Evolutionary conservation across 2,888 invertebrate species (phyloP), one percentile per base, ranked within the genome.

Genomic region (Nycteola revayana): DNA sequence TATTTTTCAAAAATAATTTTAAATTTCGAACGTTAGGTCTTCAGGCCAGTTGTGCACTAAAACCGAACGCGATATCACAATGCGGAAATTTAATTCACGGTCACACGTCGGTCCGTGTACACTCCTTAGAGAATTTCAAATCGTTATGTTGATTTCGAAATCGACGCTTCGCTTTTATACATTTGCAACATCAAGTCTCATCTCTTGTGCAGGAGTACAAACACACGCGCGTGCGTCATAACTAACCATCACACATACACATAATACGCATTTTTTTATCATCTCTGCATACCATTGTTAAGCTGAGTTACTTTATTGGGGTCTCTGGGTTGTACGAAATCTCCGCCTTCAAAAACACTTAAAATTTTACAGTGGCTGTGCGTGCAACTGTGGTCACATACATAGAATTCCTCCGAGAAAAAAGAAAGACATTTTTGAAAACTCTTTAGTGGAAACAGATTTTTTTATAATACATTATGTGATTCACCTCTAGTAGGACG

Each of bases 101-200:
- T 72, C 70, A 65, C 74, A 60, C 70, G 64, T 48, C 42, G 47
- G 42, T 52, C 55, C 65, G 70, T 72, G 85, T 85, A 64, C 76
- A 79, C 80, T 81, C 78, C 75, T 83, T 74, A 74, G 81, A 80
- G 80, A 56, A 79, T 78, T 73, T 72, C 81, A 86, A 86, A 81
- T 81, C 75, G 80, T 75, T 87, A 64, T 88, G 88, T 75, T 85
- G 86, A 87, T 87, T 84, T 86, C 86, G 86, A 85, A 87, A 88
- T 83, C 81, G 54, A 50, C 75, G 75, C 80, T 67, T 71, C 76
- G 82, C 83, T 88, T 88, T 82, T 87, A 87, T 87, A 87, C 78
- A 82, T 79, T 79, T 77, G 84, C 81, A 82, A 80, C 83, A 86
- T 84, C 84, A 75, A 77, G 14, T 14, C 67, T 75, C 78, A 74